Evolutionary conservation across 2,797 vertebrate genomes (phyloP).

Genomic region (Girardinus metallicus): DNA sequence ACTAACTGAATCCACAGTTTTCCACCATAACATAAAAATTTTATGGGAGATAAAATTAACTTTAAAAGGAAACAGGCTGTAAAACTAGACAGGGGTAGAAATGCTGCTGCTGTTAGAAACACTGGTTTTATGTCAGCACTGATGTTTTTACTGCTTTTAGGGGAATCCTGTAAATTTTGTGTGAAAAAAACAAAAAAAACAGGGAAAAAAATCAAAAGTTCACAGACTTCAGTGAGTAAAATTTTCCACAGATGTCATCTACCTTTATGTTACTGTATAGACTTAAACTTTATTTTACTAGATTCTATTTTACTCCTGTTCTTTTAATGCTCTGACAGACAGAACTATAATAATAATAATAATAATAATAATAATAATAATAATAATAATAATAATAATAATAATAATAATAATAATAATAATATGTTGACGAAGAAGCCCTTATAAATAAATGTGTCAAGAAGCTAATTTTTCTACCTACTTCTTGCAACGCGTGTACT

Average conservation of each 20-base stretch:
- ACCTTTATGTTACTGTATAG: neutral
- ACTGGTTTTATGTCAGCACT: no score
- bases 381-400: neutral
- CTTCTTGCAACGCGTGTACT: neutral
- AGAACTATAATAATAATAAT: neutral
- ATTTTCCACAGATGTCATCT: neutral
- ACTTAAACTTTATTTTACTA: no score
- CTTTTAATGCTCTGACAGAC: neutral
- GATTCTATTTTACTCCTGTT: neutral
- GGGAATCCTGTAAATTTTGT: neutral
- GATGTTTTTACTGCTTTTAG: no score
- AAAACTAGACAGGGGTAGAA: no score
- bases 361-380: neutral
- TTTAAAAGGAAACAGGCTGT: no score
- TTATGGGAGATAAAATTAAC: no score
- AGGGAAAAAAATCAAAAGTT: neutral
- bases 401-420: neutral
- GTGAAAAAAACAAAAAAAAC: neutral
- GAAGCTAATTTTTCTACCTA: neutral
- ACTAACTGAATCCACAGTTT: neutral
- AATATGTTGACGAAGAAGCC: neutral
- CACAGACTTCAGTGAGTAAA: neutral
- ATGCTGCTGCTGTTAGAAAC: no score
- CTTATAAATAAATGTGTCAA: neutral
- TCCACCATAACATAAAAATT: no score